Evolutionary conservation across 2,797 vertebrate species (phyloP), one percentile per base, ranked within the genome.

Genomic region (Nyctalus aviator): DNA sequence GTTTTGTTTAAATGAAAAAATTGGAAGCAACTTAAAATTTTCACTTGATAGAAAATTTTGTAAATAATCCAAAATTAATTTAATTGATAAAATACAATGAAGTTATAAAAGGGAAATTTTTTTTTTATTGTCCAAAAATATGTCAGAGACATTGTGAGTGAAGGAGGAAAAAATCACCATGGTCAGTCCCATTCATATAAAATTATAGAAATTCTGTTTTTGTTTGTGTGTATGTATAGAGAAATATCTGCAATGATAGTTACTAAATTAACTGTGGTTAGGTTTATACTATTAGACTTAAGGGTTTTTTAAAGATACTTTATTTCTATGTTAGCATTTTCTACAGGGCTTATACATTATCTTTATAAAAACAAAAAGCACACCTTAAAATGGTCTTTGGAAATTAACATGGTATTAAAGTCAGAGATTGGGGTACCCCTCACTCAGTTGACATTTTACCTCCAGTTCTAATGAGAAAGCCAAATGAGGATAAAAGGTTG

Each of bases 121-220:
- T 37, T 69, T 79, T 88, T 86, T 75, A 50, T 79, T 95, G n/a
- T 11, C 62, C n/a, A 20, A 68, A 90, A 90, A 48, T n/a, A 76
- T 68, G 12, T 64, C 69, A 93, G 71, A 68, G 32, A 71, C 12
- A 41, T 6, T 84, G 11, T 81, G 6, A 64, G 32, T 68, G 32
- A 72, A 78, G 50, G 18, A 50, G 35, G 27, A 55, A 76, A 78
- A 48, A 14, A n/a, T 62, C 48, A 50, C 48, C 48, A 14, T 50
- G 48, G 14, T 18, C 53, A 73, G 12, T 89, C 68, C 41, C 53
- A 55, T n/a, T 84, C 30, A 48, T 82, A 41, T 21, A 30, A 1
- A 81, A 48, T 46, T 62, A 3, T 48, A 92, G 14, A 32, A 37
- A 32, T 30, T 68, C 14, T 87, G 0, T 73, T 73, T 66, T 37